A percentile compares a stretch with the other conserved stretches of the same genome.
Conservation (phyloP, 2,797 vertebrate species). For the Cuculus canorus region DNA sequence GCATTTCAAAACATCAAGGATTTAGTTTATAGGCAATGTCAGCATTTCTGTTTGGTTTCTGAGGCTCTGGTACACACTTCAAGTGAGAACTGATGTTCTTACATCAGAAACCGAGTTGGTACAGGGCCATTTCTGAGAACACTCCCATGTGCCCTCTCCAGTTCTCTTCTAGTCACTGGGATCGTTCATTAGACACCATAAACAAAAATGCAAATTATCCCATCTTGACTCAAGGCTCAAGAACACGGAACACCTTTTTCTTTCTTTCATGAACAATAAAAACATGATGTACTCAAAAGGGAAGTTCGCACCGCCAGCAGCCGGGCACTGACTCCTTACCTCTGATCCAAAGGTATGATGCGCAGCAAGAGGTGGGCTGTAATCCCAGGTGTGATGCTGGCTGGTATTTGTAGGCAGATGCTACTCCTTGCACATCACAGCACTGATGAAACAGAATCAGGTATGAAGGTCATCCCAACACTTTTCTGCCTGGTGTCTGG, state of each 20-base stretch:
- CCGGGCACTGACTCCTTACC: neutral
- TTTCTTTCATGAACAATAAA: neutral
- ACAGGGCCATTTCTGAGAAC: neutral
- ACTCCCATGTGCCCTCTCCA: fast-evolving
- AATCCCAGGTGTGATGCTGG: neutral
- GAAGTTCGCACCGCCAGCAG: neutral
- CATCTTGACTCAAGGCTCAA: neutral
- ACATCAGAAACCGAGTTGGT: neutral
- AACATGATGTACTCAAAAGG: fast-evolving
- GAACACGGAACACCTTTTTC: neutral
- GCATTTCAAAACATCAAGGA: neutral
- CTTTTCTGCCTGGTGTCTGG: neutral
- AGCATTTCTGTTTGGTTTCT: neutral
- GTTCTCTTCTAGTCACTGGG: neutral
- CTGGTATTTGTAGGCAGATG: fast-evolving
- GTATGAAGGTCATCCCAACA: neutral
- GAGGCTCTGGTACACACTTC: neutral
- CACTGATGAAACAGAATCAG: neutral
- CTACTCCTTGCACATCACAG: neutral
- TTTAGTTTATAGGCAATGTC: neutral
- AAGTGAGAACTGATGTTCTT: neutral
- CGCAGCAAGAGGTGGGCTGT: neutral
- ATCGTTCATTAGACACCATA: neutral
- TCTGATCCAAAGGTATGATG: fast-evolving
- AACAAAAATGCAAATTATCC: neutral